Evolutionary conservation across 2,888 invertebrate genomes (phyloP), one percentile per base, ranked within the genome.

Genomic region (Conomelus anceps): DNA sequence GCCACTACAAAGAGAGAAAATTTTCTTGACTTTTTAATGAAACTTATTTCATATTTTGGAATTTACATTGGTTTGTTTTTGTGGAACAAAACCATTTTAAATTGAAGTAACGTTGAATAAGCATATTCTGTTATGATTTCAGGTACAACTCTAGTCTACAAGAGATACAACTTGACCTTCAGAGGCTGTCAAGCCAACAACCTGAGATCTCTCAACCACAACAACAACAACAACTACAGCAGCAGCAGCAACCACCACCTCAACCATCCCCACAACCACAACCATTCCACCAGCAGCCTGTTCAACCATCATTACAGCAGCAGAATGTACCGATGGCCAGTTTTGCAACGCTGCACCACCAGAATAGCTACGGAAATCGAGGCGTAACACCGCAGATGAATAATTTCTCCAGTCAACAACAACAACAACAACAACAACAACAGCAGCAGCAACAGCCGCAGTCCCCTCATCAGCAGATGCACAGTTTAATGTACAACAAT

Each of bases 121-220:
- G n/a, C n/a, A 26, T 26, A 11, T 26, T 26, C 11, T 11, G 26
- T 11, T 26, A 11, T 26, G 26, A 41, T 41, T 94, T 91, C 93
- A 97, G 97, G 94, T 97, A 98, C 96, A 98, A 98, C 94, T 96
- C 96, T 94, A 98, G 97, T 95, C 96, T 99, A 92, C 97, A 97
- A 93, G 98, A 98, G 94, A 96, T 99, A 92, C 98, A 98, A 94
- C 96, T 96, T 91, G 98, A 99, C 94, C 98, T 99, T 93, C 97
- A 98, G 94, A 95, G 97, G 92, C 95, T 99, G 91, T 96, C 98
- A 90, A 96, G 96, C 91, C 97, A 98, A 93, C 97, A 97, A 93
- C 96, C 95, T 93, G 96, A 96, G 93, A 96, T 96, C 92, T 96
- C 95, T 93, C 94, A 92, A 88, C 90, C 92, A 90, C 88, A 89